Base-by-base conservation (phyloP, 2,888 invertebrate genomes). In the Ochropacha duplaris region DNA sequence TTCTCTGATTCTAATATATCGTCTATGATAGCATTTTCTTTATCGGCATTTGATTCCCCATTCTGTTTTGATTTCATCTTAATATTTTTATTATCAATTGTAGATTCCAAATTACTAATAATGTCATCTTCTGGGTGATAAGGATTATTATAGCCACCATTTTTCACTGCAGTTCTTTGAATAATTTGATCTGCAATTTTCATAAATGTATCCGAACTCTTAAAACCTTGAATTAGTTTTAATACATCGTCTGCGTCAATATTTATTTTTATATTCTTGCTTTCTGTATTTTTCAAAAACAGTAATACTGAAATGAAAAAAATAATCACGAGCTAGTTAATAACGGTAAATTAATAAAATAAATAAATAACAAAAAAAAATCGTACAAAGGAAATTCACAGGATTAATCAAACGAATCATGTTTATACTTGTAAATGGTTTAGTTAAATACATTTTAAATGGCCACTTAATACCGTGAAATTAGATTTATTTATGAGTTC, bases 111-210 rank as follows among this genome's bases (percentile, higher is more conserved):
- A 50, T 50, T 57, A n/a, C 62, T 57, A 1, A 60, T 54, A 19
- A 71, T 24, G 49, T 76, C 75, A 57, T 86, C 84, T 73, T 86
- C 85, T 2, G 85, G 85, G 22, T 86, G 85, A 55, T 78, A 86
- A 9, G 85, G 85, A 54, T 85, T 85, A 14, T 70, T 77, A 14
- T 74, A 78, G 5, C 19, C 52, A 8, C 49, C 56, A 39, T 51
- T 31, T 54, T 60, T 63, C 1, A 39, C 36, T 0, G 57, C 50
- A 28, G 63, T 58, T 59, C 71, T 67, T 55, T 61, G 63, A 54
- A 69, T 44, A 5, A 76, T 28, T 65, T 72, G 61, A 0, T 50
- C 57, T 44, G 73, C 68, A 36, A 76, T 61, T 0, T 67, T 71
- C 61, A 58, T 71, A 5, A 80, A 57, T 0, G 62, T 56, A 1